Conservation (phyloP, 1,140 invertebrate species). For the Anagrus nilaparvatae region DNA sequence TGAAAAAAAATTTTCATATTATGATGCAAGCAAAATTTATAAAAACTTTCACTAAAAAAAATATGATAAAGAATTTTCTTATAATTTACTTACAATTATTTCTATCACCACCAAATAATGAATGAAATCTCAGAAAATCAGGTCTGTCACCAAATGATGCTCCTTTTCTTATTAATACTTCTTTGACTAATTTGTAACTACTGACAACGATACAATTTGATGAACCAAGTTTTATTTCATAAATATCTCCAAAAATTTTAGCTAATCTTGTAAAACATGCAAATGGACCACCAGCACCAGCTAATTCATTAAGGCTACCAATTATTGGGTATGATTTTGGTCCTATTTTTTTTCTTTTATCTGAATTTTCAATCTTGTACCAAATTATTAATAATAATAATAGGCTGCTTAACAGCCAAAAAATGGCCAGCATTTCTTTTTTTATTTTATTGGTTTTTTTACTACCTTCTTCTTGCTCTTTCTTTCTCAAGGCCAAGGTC, state of each 20-base stretch:
- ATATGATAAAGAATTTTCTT: too few species aligned
- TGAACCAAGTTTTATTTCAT: conserved; percentile 58
- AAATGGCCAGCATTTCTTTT: conserved; percentile 2
- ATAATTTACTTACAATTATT: conserved; percentile 62
- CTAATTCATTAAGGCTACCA: conserved; percentile 60
- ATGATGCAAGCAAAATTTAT: too few species aligned
- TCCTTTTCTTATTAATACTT: conserved; percentile 71
- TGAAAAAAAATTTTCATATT: too few species aligned
- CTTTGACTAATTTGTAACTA: conserved; percentile 59
- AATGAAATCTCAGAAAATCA: conserved; percentile 64
- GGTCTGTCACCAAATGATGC: conserved; percentile 71
- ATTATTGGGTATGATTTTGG: conserved; percentile 59
- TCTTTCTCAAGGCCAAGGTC: too few species aligned
- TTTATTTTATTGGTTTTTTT: conserved; percentile 1
- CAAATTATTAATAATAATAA: too few species aligned
- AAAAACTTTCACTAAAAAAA: too few species aligned
- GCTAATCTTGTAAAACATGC: conserved; percentile 59
- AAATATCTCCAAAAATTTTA: conserved; percentile 65
- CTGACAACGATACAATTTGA: conserved; percentile 67
- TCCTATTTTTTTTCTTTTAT: too few species aligned
- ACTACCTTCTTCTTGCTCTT: neutral
- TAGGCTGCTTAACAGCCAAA: too few species aligned
- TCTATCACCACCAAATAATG: conserved; percentile 62
- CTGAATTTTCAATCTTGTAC: too few species aligned
- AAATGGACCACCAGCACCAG: conserved; percentile 56